Base-by-base conservation (phyloP, 2,113 vertebrate genomes). In the Okapia johnstoni region DNA sequence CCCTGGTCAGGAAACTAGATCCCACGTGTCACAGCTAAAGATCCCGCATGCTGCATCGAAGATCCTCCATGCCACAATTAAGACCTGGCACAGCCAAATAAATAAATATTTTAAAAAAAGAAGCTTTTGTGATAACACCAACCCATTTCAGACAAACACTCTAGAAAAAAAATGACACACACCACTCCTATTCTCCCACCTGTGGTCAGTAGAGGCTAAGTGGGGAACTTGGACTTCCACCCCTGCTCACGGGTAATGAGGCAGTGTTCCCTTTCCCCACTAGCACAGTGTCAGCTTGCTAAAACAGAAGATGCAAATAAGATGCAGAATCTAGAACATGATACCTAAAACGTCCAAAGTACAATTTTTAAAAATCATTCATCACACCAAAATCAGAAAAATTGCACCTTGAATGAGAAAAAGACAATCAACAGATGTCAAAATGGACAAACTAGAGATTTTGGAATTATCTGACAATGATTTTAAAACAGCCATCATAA, bases 401-500 rank as follows among this genome's bases (percentile, higher is more conserved):
- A 80, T 81, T 10, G 57, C 55, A 88, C 58, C 50, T 76, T 94
- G 30, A 73, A 43, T 89, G 28, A 85, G 77, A 86, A 94, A 92
- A 94, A 88, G 43, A 66, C 30, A 73, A 66, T 83, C 33, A 48
- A 70, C 6, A 84, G 52, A 57, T n/a, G 11, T 25, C 8, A 33
- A 93, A 90, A 95, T 77, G 36, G 40, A 92, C n/a, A 58, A 70
- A 48, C n/a, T 83, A 66, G 46, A 95, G 55, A 85, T 84, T n/a
- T 79, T 43, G 16, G 9, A 43, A 52, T 94, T 66, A 85, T 58
- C 48, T 81, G 46, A 76, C 79, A 46, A 66, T 30, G 17, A n/a
- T 96, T 95, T 85, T 77, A 87, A 95, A 97, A n/a, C 43, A 83
- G 36, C 5, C 43, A 66, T 55, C 60, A 23, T 81, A 91, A 92